Evolutionary conservation across 2,797 vertebrate genomes (phyloP), one percentile per base, ranked within the genome.

Genomic region (Huso huso): DNA sequence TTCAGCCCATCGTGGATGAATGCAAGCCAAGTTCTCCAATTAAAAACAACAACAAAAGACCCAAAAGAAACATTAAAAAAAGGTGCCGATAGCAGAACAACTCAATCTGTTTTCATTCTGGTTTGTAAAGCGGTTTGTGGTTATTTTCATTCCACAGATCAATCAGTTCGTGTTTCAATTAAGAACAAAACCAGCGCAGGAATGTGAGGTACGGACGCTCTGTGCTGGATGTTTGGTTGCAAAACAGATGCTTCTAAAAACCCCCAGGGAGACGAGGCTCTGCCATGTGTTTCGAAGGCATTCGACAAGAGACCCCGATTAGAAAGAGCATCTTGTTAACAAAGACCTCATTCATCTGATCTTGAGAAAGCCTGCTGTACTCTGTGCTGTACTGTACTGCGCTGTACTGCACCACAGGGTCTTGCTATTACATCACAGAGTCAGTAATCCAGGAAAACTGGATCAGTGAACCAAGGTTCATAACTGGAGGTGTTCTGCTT

Each of bases 111-210:
- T 37, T 37, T 37, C 23, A 37, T 4, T 37, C 23, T 37, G 23
- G 23, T 37, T 37, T 58, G 55, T 58, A 6, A 58, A 13, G 55
- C 8, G 13, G 12, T 12, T 5, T n/a, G 18, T 13, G 1, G 15
- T 18, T 62, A 62, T 62, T 62, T 62, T 62, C 61, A 62, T 62
- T 62, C 61, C 61, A 18, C 11, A 12, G 61, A 62, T 62, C 61
- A 48, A 6, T 62, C 61, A 4, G 61, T 62, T 62, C 61, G 23
- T 62, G 61, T 62, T 62, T 9, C 18, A 10, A 48, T 62, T 37
- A 8, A 1, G 61, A 23, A 37, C 18, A 3, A 37, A 4, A 10
- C 15, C 8, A 18, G 10, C 5, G 48, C 7, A 62, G 61, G 61
- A 62, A 62, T 62, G 61, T 48, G 11, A 37, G 61, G 18, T 7